A percentile compares a stretch with the other conserved stretches of the same genome.
Evolutionary conservation across 2,888 invertebrate species (phyloP).

Genomic region (Luffia ferchaultella): DNA sequence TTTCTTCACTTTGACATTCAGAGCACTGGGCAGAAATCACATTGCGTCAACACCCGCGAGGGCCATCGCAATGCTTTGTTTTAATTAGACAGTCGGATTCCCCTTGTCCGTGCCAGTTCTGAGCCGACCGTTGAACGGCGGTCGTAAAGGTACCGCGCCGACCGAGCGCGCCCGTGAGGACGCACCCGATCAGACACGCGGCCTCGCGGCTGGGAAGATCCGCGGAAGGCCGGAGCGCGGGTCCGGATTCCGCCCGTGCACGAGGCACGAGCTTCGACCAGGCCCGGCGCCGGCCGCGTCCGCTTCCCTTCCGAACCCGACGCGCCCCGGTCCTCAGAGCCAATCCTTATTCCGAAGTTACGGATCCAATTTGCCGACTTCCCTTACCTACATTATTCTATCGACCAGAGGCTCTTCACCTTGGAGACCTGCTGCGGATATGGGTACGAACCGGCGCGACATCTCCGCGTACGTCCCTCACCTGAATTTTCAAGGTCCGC

Average conservation of each 20-base stretch:
- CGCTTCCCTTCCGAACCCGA: conserved; percentile 57
- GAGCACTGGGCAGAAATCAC: conserved; percentile 9
- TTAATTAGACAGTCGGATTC: neutral
- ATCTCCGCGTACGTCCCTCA: conserved; percentile 33
- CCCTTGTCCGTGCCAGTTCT: neutral
- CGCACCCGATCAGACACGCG: conserved; percentile 27
- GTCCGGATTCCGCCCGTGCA: conserved; percentile 28
- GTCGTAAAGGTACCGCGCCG: no score
- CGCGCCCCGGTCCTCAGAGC: conserved; percentile 73
- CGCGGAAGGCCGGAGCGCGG: conserved; percentile 24
- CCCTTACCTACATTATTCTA: conserved; percentile 74
- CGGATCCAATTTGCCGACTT: conserved; percentile 74
- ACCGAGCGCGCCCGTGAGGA: conserved; percentile 24
- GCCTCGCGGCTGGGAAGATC: conserved; percentile 24
- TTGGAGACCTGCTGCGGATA: conserved; percentile 81
- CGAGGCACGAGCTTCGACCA: conserved; percentile 18
- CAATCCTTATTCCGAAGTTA: conserved; percentile 76
- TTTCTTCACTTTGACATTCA: neutral
- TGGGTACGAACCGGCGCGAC: conserved; percentile 66
- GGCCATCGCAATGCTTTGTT: conserved; percentile 12
- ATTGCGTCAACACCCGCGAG: no score
- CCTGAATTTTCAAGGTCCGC: conserved; percentile 40
- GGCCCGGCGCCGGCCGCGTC: conserved; percentile 21
- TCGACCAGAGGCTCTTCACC: conserved; percentile 74
- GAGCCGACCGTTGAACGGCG: conserved; percentile 60